phyloP scores from a whole-genome alignment of 2,888 invertebrate species.

The Melinaea marsaeus region DNA sequence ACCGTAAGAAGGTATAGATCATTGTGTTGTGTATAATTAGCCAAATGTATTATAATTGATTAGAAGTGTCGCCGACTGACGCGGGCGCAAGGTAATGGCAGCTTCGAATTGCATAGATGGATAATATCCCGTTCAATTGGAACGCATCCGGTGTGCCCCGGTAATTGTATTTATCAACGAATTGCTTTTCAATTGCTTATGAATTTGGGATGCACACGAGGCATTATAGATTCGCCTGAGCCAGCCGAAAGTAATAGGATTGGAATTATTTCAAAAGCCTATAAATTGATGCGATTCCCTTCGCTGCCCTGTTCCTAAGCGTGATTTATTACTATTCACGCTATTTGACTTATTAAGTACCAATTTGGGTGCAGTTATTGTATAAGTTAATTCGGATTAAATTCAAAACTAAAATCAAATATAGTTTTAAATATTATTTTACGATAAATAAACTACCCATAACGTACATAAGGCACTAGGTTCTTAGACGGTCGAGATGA shows the following conservation, averaged over 20 bases:
- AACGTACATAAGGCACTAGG: no score
- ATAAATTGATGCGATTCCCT: slow-evolving; percentile 1
- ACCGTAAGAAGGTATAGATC: neutral
- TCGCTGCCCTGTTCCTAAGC: neutral
- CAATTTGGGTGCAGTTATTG: no score
- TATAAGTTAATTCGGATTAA: no score
- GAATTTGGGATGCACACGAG: slow-evolving; percentile 30
- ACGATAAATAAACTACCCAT: no score
- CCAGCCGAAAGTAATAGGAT: slow-evolving; percentile 19
- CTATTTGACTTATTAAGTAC: no score
- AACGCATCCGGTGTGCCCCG: slow-evolving; percentile 48
- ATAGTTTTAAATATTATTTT: no score
- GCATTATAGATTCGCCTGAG: slow-evolving; percentile 21
- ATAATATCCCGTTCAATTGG: slow-evolving; percentile 58
- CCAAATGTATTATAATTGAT: slow-evolving; percentile 27
- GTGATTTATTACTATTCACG: slow-evolving; percentile 1
- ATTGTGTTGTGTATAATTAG: neutral
- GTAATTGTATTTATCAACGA: slow-evolving; percentile 56
- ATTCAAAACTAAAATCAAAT: no score
- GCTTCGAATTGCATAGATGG: slow-evolving; percentile 41
- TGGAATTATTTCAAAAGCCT: slow-evolving; percentile 15
- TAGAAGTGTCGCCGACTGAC: slow-evolving; percentile 34
- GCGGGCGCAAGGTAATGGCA: slow-evolving; percentile 39
- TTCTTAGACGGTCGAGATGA: no score
- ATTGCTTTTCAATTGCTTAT: slow-evolving; percentile 53